Evolutionary conservation across 1,140 invertebrate genomes (phyloP).

Genomic region (Geopemphigus sp.): DNA sequence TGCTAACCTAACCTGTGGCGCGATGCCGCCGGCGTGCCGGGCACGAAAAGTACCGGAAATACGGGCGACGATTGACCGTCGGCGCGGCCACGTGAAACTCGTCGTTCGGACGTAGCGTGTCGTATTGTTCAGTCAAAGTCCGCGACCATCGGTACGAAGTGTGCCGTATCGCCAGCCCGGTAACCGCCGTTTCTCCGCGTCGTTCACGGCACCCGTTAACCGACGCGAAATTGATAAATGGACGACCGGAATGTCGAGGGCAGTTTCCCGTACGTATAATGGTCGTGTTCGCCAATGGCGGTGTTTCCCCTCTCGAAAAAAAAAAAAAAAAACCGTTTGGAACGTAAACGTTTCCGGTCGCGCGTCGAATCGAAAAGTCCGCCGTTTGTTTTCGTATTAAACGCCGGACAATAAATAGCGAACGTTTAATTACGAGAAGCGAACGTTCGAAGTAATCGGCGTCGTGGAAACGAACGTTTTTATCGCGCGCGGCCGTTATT

Average conservation of each 20-base stretch:
- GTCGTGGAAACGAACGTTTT: constrained; percentile 7
- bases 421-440: background rate
- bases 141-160: background rate
- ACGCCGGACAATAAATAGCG: background rate
- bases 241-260: too few species aligned
- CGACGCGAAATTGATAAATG: too few species aligned
- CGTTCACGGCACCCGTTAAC: background rate
- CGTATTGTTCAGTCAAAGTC: background rate
- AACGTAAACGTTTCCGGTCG: too few species aligned
- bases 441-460: background rate
- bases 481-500: background rate
- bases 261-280: too few species aligned
- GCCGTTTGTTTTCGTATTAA: background rate
- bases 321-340: too few species aligned
- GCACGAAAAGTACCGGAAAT: too few species aligned
- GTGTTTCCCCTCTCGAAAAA: too few species aligned
- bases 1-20: too few species aligned
- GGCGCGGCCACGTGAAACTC: background rate
- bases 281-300: too few species aligned
- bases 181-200: background rate
- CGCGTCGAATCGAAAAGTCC: background rate
- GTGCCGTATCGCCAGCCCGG: background rate
- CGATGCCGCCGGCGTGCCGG: too few species aligned
- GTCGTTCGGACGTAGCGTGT: background rate
- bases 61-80: too few species aligned